phyloP scores from a whole-genome alignment of 1,140 invertebrate genomes.

The Whitmania pigra region DNA sequence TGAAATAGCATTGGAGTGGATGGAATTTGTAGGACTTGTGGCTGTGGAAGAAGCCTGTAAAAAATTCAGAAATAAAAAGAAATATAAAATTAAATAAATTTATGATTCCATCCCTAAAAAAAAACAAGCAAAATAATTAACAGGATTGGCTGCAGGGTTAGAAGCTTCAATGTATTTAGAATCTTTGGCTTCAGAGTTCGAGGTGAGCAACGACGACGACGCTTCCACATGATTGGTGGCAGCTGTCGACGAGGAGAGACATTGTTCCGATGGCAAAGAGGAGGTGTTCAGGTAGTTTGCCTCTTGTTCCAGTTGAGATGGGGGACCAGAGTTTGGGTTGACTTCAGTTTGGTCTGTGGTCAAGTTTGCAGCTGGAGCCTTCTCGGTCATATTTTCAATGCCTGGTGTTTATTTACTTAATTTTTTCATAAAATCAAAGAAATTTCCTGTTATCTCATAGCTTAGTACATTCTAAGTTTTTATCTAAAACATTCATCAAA shows the following conservation, averaged over 20 bases:
- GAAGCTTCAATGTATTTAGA: neutral
- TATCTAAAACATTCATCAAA: too few species aligned
- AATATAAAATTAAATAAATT: neutral
- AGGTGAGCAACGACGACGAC: too few species aligned
- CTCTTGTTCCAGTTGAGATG: neutral
- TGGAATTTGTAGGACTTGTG: conserved; percentile 15
- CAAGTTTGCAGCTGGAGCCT: conserved; percentile 36
- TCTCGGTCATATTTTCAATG: conserved; percentile 86
- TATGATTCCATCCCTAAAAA: too few species aligned
- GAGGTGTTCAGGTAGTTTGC: conserved; percentile 7
- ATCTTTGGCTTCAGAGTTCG: neutral
- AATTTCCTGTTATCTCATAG: too few species aligned
- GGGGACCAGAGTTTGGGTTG: neutral
- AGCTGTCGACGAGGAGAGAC: too few species aligned
- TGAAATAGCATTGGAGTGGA: conserved; percentile 1
- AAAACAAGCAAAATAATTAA: too few species aligned
- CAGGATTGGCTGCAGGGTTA: too few species aligned
- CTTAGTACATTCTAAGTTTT: too few species aligned
- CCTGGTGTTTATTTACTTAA: conserved; percentile 42
- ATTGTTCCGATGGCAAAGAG: too few species aligned
- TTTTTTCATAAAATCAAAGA: too few species aligned
- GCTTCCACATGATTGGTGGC: too few species aligned
- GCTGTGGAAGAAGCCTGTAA: neutral
- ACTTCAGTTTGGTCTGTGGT: conserved; percentile 4
- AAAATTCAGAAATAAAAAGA: neutral